Evolutionary conservation across 2,113 vertebrate species (phyloP), one percentile per base, ranked within the genome.

Genomic region (Potamarius usumacintae): DNA sequence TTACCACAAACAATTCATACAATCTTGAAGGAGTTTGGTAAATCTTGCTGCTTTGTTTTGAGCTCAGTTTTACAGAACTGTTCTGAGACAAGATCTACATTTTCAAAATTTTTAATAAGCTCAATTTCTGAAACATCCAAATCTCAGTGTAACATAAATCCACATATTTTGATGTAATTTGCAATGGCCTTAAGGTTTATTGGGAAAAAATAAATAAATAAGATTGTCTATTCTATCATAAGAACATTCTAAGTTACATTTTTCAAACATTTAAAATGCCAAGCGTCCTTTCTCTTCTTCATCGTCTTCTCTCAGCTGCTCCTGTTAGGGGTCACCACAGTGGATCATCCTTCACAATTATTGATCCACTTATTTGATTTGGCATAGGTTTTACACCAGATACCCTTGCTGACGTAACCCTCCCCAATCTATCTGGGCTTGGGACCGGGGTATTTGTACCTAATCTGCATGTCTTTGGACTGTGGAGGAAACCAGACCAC

Each of bases 121-220:
- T 17, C 6, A 78, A 58, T 34, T n/a, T 20, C 34, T 86, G 55
- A 88, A 79, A 69, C 9, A 85, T 85, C 42, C 88, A 93, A 90
- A 90, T 91, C 87, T 69, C 60, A 85, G 88, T 89, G 88, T 92
- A 92, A 92, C 92, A 91, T 53, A 85, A 67, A 67, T 67, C 11
- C 91, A 93, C 91, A 92, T 93, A 92, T 94, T 95, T 94, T 92
- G 88, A 92, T 91, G 92, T 92, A 95, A 95, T 94, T 94, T 91
- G 89, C 94, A 93, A 65, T 90, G 89, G 71, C 84, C 89, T 93
- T 92, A 92, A 78, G 83, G 91, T 91, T 92, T 91, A 94, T 93
- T 85, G 92, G 88, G 90, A 92, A 89, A 87, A 81, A 86, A 90
- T 87, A 91, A 92, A 69, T 82, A 57, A 58, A 85, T 89, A 83